phyloP scores from a whole-genome alignment of 2,888 invertebrate species.

The Pyrrhosoma nymphula region DNA sequence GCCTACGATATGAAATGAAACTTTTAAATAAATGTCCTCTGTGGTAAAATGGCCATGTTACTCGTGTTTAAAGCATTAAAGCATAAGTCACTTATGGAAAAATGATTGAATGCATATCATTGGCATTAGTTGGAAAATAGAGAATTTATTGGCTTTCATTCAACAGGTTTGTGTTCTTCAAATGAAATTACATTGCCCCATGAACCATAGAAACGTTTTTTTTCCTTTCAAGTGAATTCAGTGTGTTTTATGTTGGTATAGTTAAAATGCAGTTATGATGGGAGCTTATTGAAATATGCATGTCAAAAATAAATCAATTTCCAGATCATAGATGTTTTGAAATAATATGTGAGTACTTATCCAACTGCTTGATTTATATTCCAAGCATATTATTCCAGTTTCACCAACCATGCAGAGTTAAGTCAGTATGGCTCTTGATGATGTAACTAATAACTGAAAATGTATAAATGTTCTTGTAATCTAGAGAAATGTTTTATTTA shows the following conservation, averaged over 20 bases:
- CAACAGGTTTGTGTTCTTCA: not conserved
- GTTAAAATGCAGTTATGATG: conserved; percentile 7
- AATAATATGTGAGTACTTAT: conserved; percentile 60
- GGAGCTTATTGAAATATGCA: conserved; percentile 21
- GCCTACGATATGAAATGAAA: conserved; percentile 42
- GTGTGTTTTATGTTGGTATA: conserved; percentile 15
- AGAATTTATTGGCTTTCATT: conserved; percentile 4
- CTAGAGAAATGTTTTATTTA: conserved; percentile 61
- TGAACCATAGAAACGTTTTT: not conserved
- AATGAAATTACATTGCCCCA: not conserved
- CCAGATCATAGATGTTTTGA: conserved; percentile 45
- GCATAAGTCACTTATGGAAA: not conserved
- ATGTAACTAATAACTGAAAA: conserved; percentile 41
- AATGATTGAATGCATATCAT: conserved; percentile 55
- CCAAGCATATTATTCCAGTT: conserved; percentile 46
- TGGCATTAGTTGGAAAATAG: conserved; percentile 19
- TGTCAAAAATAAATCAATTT: conserved; percentile 40
- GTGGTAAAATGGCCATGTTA: conserved; percentile 17
- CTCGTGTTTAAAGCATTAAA: conserved; percentile 42
- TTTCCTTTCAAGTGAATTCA: not conserved
- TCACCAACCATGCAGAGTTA: conserved; percentile 8
- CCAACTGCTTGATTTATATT: conserved; percentile 42
- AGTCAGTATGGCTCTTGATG: conserved; percentile 40
- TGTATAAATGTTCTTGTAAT: conserved; percentile 61
- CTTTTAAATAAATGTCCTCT: conserved; percentile 14